Conservation (phyloP, 2,888 invertebrate genomes). For the Aporophyla lueneburgensis region DNA sequence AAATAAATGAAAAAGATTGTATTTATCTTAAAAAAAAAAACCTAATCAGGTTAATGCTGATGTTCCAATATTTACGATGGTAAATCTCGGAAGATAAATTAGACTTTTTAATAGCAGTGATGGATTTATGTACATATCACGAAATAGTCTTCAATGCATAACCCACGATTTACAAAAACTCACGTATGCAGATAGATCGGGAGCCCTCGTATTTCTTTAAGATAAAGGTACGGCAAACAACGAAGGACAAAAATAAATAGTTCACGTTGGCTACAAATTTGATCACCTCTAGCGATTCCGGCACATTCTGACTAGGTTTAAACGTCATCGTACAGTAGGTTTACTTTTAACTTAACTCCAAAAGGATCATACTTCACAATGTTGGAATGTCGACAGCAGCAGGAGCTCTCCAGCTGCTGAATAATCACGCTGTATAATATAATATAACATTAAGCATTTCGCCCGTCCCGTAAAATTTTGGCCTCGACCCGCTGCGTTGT, state of each 20-base stretch:
- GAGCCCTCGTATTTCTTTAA: conserved; percentile 20
- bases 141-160: no score
- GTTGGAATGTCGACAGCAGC: not conserved
- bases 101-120: not conserved
- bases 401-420: not conserved
- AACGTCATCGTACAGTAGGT: not conserved
- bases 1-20: conserved; percentile 31
- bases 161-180: not conserved
- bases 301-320: conserved; percentile 24
- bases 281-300: conserved; percentile 31
- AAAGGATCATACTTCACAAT: not conserved
- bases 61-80: not conserved
- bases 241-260: conserved; percentile 29
- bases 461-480: no score
- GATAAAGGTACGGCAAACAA: conserved; percentile 17
- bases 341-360: not conserved
- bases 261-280: conserved; percentile 26
- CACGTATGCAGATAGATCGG: not conserved
- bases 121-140: not conserved
- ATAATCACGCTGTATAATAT: not conserved
- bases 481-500: no score
- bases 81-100: not conserved
- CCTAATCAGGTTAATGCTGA: conserved; percentile 11
- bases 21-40: conserved; percentile 13
- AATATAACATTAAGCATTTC: no score